These are phyloP conservation scores for Sinocyclocheilus maitianheensis DNA, from an alignment of 2,113 vertebrate species.

Conservation along the genomic window DNA sequence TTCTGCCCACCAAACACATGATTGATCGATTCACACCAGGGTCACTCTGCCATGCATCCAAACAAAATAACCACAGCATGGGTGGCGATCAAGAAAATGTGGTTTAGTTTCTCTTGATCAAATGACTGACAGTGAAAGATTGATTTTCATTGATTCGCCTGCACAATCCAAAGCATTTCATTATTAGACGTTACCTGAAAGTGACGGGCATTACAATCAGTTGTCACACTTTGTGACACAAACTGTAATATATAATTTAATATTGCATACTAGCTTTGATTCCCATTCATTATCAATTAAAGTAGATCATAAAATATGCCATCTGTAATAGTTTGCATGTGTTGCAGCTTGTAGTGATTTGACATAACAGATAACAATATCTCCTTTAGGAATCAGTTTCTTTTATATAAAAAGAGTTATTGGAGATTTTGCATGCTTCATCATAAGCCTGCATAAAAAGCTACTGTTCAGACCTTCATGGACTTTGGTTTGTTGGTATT, in stretches of 20 bases:
- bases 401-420: neutral
- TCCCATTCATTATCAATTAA: neutral
- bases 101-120: neutral
- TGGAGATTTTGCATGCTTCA: neutral
- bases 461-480: neutral
- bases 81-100: neutral
- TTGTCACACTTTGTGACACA: neutral
- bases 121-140: conserved; percentile 19
- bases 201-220: neutral
- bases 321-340: neutral
- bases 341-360: neutral
- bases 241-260: neutral
- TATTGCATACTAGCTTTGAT: neutral
- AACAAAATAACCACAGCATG: conserved; percentile 23
- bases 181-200: conserved; percentile 4
- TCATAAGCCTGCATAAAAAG: neutral
- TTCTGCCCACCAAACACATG: neutral
- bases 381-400: neutral
- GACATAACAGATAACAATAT: too few relatives aligned
- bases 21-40: conserved; percentile 7
- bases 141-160: conserved; percentile 5
- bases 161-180: conserved; percentile 4
- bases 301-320: neutral
- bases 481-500: conserved; percentile 5
- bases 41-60: conserved; percentile 34